Conservation (phyloP, 2,113 vertebrate species). For the Eolophus roseicapilla region DNA sequence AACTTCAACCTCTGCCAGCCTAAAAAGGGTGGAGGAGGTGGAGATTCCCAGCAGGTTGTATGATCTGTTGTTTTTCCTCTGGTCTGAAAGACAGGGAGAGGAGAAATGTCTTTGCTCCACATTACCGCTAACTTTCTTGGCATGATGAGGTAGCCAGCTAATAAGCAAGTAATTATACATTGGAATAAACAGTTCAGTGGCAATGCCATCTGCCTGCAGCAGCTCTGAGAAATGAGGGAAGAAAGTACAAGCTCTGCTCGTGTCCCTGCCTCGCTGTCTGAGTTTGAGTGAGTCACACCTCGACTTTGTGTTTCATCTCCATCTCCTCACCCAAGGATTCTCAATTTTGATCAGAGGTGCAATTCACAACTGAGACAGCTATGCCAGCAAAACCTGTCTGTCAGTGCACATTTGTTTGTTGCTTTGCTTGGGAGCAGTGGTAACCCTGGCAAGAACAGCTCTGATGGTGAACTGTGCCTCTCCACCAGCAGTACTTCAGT, state of each 20-base stretch:
- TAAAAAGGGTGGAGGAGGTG: background rate
- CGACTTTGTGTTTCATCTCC: background rate
- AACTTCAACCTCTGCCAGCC: background rate
- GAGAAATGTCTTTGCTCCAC: slow-evolving; percentile 1
- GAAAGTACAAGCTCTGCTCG: background rate
- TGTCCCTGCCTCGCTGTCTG: background rate
- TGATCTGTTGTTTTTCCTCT: background rate
- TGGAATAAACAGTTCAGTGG: background rate
- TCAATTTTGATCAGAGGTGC: background rate
- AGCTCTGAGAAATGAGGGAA: background rate
- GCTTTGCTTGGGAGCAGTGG: background rate
- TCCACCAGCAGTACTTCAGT: background rate
- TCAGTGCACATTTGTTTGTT: background rate
- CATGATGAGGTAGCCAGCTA: slow-evolving; percentile 17
- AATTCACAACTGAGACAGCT: background rate
- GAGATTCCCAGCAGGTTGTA: background rate
- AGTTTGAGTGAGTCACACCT: background rate
- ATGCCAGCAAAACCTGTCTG: background rate
- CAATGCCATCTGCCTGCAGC: background rate
- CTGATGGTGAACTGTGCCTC: background rate
- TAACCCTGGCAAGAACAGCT: background rate
- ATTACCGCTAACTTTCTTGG: background rate
- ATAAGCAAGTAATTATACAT: slow-evolving; percentile 44
- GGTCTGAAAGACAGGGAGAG: background rate
- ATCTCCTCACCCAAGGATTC: background rate